A percentile compares a stretch with the other conserved stretches of the same genome.
Conservation (phyloP, 23 tunicate species). For the Trididemnum clinides region DNA sequence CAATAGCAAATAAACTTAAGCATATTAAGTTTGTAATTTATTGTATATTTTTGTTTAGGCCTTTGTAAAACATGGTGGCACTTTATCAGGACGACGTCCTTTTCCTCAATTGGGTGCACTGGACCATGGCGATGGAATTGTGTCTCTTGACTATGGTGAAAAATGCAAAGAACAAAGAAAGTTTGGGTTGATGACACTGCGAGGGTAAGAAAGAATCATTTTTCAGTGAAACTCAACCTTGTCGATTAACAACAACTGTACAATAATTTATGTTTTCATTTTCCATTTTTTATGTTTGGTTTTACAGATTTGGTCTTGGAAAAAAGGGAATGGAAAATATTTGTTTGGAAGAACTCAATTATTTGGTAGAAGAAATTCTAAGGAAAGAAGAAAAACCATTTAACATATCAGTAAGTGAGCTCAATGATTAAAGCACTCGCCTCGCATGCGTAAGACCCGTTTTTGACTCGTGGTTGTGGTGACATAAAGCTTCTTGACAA, state of each 20-base stretch:
- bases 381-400: background rate
- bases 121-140: background rate
- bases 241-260: too few species aligned
- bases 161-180: background rate
- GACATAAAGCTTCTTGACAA: too few species aligned
- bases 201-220: too few species aligned
- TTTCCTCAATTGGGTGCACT: background rate
- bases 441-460: too few species aligned
- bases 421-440: too few species aligned
- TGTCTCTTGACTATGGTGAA: background rate
- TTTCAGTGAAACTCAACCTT: too few species aligned
- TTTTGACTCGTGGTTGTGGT: too few species aligned
- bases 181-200: background rate
- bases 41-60: too few species aligned
- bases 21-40: too few species aligned
- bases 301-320: constrained; percentile 7
- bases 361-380: background rate
- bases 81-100: background rate
- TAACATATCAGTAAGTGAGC: background rate
- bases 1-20: too few species aligned
- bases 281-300: background rate
- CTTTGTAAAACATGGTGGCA: background rate
- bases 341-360: background rate
- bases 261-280: background rate
- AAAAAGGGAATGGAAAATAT: constrained; percentile 13